phyloP scores from a whole-genome alignment of 37 sponge, comb jelly and placozoan species.

The Theonella swinhoei region DNA sequence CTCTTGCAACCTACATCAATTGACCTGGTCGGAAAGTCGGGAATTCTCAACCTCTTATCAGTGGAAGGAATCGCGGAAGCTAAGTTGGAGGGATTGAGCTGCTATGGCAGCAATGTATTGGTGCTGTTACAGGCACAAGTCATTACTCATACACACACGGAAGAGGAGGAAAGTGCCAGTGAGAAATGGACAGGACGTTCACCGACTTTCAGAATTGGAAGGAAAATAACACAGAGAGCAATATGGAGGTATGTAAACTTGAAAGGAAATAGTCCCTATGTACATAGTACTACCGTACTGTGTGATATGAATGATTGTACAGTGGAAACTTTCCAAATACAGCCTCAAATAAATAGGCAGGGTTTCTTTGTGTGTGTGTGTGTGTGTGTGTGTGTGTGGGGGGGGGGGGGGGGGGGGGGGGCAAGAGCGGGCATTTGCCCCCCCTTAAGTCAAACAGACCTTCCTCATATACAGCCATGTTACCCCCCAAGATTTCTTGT shows the following conservation, averaged over 20 bases:
- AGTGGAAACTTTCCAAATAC: too few relatives aligned
- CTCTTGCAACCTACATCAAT: constrained; percentile 46
- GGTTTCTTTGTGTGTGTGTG: too few relatives aligned
- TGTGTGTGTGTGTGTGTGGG: too few relatives aligned
- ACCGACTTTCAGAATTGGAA: background rate
- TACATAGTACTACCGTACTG: too few relatives aligned
- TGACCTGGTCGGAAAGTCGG: constrained; percentile 34
- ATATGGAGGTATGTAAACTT: background rate
- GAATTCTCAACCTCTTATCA: constrained; percentile 12
- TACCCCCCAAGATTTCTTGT: too few relatives aligned
- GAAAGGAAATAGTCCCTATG: too few relatives aligned
- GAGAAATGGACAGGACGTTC: background rate
- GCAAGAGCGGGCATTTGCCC: background rate
- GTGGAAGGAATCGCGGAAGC: constrained; percentile 32
- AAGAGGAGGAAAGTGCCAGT: background rate
- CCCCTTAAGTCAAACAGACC: too few relatives aligned
- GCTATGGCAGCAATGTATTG: constrained; percentile 64
- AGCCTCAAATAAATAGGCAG: too few relatives aligned
- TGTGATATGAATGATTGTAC: too few relatives aligned
- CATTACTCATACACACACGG: background rate
- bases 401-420: background rate
- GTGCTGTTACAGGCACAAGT: constrained; percentile 64
- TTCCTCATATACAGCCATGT: too few relatives aligned
- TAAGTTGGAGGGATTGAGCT: constrained; percentile 40
- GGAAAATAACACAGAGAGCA: background rate